A percentile compares a stretch with the other conserved stretches of the same genome.
phyloP scores from a whole-genome alignment of 2,888 invertebrate species.

The Digitonthophagus gazella region DNA sequence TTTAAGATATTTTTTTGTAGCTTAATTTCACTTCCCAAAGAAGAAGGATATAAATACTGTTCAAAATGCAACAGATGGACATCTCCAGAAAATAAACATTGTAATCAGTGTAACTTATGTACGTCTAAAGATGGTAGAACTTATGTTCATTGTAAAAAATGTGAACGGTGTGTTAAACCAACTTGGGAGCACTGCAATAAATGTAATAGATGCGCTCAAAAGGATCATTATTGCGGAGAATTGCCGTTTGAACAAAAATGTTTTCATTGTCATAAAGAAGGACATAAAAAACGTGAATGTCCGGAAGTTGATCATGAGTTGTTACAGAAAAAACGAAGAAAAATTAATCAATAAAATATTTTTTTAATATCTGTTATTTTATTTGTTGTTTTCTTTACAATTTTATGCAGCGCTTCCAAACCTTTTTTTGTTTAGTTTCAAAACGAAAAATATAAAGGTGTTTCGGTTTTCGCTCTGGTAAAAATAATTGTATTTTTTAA shows the following conservation, averaged over 20 bases:
- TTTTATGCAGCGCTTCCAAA: no score
- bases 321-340: slow-evolving; percentile 44
- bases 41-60: slow-evolving; percentile 72
- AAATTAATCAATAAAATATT: no score
- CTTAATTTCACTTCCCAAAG: slow-evolving; percentile 54
- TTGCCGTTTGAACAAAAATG: slow-evolving; percentile 53
- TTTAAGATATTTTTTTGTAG: slow-evolving; percentile 32
- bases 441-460: no score
- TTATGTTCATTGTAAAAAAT: slow-evolving; percentile 66
- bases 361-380: no score
- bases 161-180: slow-evolving; percentile 78
- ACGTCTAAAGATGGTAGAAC: slow-evolving; percentile 72
- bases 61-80: slow-evolving; percentile 70
- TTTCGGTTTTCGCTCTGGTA: no score
- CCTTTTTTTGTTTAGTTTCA: no score
- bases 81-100: slow-evolving; percentile 68
- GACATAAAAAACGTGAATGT: slow-evolving; percentile 59
- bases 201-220: slow-evolving; percentile 66
- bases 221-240: slow-evolving; percentile 56
- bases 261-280: slow-evolving; percentile 57
- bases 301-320: slow-evolving; percentile 47
- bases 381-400: no score
- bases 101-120: slow-evolving; percentile 68
- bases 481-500: no score
- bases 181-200: slow-evolving; percentile 75